Percentiles rank a stretch among this genome's conserved stretches.
phyloP scores from a whole-genome alignment of 2,888 invertebrate genomes.

The Cinara cedri region DNA sequence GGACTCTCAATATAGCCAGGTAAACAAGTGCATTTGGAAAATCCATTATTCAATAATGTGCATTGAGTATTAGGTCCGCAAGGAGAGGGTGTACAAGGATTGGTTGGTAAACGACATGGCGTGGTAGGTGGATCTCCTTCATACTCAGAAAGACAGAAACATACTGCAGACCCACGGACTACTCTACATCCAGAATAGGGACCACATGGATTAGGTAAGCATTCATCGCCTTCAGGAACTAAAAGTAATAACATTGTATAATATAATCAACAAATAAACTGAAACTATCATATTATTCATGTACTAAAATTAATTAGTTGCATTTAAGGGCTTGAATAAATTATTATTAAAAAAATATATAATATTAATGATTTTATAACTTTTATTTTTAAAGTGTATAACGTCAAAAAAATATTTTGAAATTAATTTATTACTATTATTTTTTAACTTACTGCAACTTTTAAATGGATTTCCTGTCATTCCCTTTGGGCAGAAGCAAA shows the following conservation, averaged over 20 bases:
- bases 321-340: background rate
- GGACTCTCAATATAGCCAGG: conserved; percentile 84
- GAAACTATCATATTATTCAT: background rate
- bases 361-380: too few species aligned
- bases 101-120: conserved; percentile 58
- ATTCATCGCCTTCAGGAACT: conserved; percentile 89
- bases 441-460: conserved; percentile 80
- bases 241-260: conserved; percentile 62
- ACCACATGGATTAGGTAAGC: conserved; percentile 83
- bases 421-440: too few species aligned
- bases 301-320: background rate
- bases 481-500: conserved; percentile 88
- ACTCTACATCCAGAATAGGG: conserved; percentile 81
- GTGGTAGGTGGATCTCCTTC: conserved; percentile 75
- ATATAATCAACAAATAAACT: background rate
- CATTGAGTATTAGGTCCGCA: conserved; percentile 63
- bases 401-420: too few species aligned
- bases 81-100: conserved; percentile 63
- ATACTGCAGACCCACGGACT: conserved; percentile 76
- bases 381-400: too few species aligned
- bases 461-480: conserved; percentile 89
- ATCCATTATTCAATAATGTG: conserved; percentile 73
- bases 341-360: background rate
- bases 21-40: conserved; percentile 85
- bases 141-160: conserved; percentile 78